A percentile compares a stretch with the other conserved stretches of the same genome.
These are phyloP conservation scores for Trileptium ribeirensis DNA, from an alignment of 2,888 invertebrate species.

Conservation along the genomic window DNA sequence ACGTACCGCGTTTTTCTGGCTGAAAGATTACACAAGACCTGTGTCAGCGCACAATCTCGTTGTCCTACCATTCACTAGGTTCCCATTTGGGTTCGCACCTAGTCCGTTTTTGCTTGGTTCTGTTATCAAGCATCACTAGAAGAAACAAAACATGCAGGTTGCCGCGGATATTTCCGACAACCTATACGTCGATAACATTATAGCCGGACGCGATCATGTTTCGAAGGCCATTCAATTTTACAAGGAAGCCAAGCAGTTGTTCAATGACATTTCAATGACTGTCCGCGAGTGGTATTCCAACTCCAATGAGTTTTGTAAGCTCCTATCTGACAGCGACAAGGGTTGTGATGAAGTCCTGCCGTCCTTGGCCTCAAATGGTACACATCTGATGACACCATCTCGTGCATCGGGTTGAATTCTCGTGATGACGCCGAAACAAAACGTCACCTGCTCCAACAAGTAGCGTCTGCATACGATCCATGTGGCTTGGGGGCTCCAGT, in stretches of 20 bases:
- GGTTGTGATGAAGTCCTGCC: background rate
- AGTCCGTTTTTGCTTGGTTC: constrained; percentile 32
- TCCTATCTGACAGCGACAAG: background rate
- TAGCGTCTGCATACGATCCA: background rate
- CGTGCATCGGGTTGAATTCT: background rate
- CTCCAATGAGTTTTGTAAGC: background rate
- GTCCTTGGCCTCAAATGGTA: background rate
- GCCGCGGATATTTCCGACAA: background rate
- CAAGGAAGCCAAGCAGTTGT: background rate
- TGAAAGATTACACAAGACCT: background rate
- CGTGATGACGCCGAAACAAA: background rate
- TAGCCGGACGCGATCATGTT: background rate
- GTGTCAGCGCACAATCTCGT: constrained; percentile 29
- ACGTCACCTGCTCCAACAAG: background rate
- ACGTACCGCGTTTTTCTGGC: constrained; percentile 17
- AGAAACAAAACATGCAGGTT: background rate
- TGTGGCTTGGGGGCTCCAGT: background rate
- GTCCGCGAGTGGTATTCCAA: background rate
- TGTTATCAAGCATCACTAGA: constrained; percentile 25
- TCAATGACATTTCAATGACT: background rate
- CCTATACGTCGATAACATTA: constrained; percentile 10
- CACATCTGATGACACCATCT: background rate
- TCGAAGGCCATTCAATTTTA: background rate
- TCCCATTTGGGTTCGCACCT: constrained; percentile 35
- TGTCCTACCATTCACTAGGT: constrained; percentile 29